These are phyloP conservation scores for Athetis lepigone DNA, from an alignment of 2,888 invertebrate genomes.

Conservation along the genomic window DNA sequence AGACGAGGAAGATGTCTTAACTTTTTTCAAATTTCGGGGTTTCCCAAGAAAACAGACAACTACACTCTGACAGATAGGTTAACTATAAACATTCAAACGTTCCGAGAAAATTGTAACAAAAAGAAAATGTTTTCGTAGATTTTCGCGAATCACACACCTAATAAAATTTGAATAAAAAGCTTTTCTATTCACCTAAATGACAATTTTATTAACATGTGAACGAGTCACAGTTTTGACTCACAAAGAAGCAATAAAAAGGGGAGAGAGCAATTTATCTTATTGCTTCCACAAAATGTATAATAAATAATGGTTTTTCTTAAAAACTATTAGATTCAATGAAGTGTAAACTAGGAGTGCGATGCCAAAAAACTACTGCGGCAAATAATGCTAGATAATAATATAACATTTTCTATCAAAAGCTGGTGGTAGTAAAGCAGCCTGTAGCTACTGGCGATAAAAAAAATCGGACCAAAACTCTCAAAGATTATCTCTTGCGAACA, in stretches of 20 bases:
- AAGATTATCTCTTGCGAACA: too few relatives aligned
- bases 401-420: not conserved
- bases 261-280: conserved; percentile 18
- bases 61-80: not conserved
- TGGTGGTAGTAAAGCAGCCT: not conserved
- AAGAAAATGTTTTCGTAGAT: conserved; percentile 14
- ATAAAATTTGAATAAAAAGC: conserved; percentile 15
- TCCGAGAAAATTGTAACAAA: conserved; percentile 18
- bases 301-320: conserved; percentile 28
- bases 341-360: conserved; percentile 3
- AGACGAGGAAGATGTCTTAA: too few relatives aligned
- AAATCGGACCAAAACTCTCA: too few relatives aligned
- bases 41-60: conserved; percentile 9
- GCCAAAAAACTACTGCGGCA: conserved; percentile 24
- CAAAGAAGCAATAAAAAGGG: conserved; percentile 9
- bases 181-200: conserved; percentile 20
- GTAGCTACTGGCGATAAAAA: too few relatives aligned
- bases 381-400: not conserved
- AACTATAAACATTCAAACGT: conserved; percentile 15
- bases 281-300: conserved; percentile 17
- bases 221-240: conserved; percentile 52
- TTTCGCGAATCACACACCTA: conserved; percentile 4
- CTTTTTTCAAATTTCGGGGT: not conserved
- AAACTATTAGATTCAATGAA: conserved; percentile 17
- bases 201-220: conserved; percentile 15